Base-by-base conservation (phyloP, 2,113 vertebrate species). In the Psettodes erumei region DNA sequence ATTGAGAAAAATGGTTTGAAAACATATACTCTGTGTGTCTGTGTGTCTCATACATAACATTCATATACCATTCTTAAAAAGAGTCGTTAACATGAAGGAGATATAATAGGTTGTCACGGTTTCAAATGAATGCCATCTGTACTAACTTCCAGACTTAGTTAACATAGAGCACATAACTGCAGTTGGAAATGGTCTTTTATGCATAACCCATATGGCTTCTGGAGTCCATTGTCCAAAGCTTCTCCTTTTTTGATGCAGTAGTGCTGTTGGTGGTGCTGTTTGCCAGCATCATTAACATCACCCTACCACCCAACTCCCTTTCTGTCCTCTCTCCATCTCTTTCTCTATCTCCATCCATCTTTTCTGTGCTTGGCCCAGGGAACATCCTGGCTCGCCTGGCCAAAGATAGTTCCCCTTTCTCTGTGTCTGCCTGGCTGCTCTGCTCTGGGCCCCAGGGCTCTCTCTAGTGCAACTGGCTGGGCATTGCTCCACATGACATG, bases 401-500 rank as follows among this genome's bases (percentile, higher is more conserved):
- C 77, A 81, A 76, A 84, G 82, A 86, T 75, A 73, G 67, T 66
- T 61, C 51, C 55, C 30, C 43, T 25, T 61, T 54, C 48, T 75
- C 45, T 21, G 32, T 67, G 63, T 61, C 73, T 74, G 73, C 66
- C 68, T 77, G 66, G 72, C 81, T 81, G 78, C 68, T 83, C 65
- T 50, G 59, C 66, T 56, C 54, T 13, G 25, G 54, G 66, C 84
- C 77, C 72, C 27, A 16, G 68, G 81, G 79, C 63, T 63, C 48
- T 81, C 61, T 84, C 48, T 53, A 74, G 71, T 71, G 76, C 28
- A 67, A 72, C 83, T 84, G 61, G 60, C 78, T 85, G 86, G 72
- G 88, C 79, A 81, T 37, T 47, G 70, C 81, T 86, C 82, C 84
- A 83, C 70, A 77, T 74, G 88, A 90, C 74, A 86, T 77, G 74